Conservation (phyloP, 2,888 invertebrate species). For the Nudaria mundana region DNA sequence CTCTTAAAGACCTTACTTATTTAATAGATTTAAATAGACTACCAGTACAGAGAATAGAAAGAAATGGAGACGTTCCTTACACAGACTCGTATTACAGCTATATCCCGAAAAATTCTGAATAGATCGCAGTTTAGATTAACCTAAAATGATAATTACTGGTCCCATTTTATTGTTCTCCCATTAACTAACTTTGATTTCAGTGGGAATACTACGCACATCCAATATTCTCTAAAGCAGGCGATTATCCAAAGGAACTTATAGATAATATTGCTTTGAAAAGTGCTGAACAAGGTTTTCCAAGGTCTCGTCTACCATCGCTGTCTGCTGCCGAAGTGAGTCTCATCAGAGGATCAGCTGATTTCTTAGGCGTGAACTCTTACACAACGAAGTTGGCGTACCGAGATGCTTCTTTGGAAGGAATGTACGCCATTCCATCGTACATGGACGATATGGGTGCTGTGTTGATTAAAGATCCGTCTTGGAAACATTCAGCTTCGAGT, state of each 20-base stretch:
- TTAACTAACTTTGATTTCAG: slow-evolving; percentile 38
- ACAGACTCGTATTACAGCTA: too few relatives aligned
- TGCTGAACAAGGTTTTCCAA: slow-evolving; percentile 74
- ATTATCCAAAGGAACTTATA: slow-evolving; percentile 83
- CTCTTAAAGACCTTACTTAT: too few relatives aligned
- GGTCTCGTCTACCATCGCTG: slow-evolving; percentile 81
- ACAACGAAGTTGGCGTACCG: slow-evolving; percentile 69
- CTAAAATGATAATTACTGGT: too few relatives aligned
- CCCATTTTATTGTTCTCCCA: too few relatives aligned
- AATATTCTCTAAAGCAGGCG: slow-evolving; percentile 78
- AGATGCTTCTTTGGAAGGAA: slow-evolving; percentile 56
- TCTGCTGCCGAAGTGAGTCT: slow-evolving; percentile 78
- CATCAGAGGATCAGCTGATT: slow-evolving; percentile 84
- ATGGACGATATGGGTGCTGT: slow-evolving; percentile 57
- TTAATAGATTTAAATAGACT: too few relatives aligned
- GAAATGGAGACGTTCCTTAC: too few relatives aligned
- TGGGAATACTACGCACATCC: slow-evolving; percentile 69
- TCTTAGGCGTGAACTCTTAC: slow-evolving; percentile 85
- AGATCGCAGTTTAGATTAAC: too few relatives aligned
- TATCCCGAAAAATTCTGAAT: too few relatives aligned
- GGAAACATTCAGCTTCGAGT: slow-evolving; percentile 49
- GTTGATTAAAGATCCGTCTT: slow-evolving; percentile 46
- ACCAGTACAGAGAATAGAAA: too few relatives aligned
- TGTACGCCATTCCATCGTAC: slow-evolving; percentile 59
- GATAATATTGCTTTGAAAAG: slow-evolving; percentile 78